Evolutionary conservation across 2,888 invertebrate species (phyloP).

Genomic region (Hypolimnas misippus): DNA sequence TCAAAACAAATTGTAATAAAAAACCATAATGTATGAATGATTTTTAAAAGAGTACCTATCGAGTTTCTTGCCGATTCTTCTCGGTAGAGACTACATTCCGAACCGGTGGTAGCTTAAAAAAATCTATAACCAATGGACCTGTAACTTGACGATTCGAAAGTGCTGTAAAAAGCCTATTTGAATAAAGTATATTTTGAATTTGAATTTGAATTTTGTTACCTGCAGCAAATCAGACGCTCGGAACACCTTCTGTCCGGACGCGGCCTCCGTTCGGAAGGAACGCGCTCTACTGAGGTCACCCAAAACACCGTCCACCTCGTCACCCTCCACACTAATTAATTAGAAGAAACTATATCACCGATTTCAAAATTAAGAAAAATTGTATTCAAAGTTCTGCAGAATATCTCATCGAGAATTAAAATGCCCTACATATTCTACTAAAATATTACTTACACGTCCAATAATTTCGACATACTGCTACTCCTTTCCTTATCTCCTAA

Average conservation of each 20-base stretch:
- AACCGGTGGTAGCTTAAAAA: no score
- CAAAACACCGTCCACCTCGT: constrained; percentile 68
- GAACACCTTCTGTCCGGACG: constrained; percentile 88
- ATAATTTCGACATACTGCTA: constrained; percentile 92
- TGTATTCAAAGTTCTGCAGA: background rate
- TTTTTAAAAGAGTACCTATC: no score
- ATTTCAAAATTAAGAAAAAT: background rate
- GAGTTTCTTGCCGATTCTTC: no score
- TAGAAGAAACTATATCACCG: background rate
- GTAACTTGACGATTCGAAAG: no score
- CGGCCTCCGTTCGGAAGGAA: constrained; percentile 91
- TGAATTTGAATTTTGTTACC: no score
- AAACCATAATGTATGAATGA: no score
- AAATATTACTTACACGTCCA: constrained; percentile 85
- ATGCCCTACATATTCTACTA: no score
- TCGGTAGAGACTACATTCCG: no score
- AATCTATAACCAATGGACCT: no score
- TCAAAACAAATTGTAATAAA: no score
- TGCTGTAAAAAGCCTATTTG: no score
- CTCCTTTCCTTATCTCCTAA: constrained; percentile 91
- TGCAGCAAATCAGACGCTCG: constrained; percentile 94
- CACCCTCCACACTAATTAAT: constrained; percentile 55
- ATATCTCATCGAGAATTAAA: background rate
- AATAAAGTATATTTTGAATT: no score
- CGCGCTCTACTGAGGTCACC: constrained; percentile 93